Evolutionary conservation across 2,113 vertebrate species (phyloP).

Genomic region (Ailuropoda melanoleuca): DNA sequence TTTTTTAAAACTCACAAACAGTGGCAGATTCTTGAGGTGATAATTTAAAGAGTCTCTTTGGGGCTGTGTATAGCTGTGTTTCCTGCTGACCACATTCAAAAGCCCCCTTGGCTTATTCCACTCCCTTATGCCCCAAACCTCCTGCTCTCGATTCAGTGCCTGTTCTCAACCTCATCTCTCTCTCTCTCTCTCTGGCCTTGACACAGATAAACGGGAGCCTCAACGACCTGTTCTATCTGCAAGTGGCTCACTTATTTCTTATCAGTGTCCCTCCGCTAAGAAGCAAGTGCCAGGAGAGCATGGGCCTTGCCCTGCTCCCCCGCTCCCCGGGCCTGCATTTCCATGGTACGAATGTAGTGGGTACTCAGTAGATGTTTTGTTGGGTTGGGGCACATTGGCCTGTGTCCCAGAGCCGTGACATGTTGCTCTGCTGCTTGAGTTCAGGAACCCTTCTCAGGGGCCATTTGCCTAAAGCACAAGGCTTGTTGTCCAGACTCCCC

Average conservation of each 20-base stretch:
- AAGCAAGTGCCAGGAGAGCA: accelerated
- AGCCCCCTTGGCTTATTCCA: background rate
- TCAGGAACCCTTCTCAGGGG: background rate
- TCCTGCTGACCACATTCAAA: background rate
- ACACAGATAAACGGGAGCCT: background rate
- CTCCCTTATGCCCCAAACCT: no score
- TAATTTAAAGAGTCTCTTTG: background rate
- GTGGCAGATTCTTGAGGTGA: background rate
- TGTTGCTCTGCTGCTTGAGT: background rate
- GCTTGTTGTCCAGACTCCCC: background rate
- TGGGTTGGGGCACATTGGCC: background rate
- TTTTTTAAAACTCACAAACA: background rate
- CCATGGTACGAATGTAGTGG: background rate
- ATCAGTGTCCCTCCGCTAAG: background rate
- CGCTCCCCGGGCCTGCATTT: background rate
- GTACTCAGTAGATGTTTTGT: background rate
- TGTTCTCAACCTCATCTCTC: background rate
- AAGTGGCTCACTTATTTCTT: background rate
- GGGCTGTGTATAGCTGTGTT: background rate
- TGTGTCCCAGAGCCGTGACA: background rate
- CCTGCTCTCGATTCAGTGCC: background rate
- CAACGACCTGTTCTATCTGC: background rate
- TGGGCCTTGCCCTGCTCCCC: no score
- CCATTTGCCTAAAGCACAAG: background rate
- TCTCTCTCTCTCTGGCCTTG: background rate